Percentiles rank a stretch among this genome's conserved stretches.
Evolutionary conservation across 2,797 vertebrate species (phyloP).

Genomic region (Prionace glauca): DNA sequence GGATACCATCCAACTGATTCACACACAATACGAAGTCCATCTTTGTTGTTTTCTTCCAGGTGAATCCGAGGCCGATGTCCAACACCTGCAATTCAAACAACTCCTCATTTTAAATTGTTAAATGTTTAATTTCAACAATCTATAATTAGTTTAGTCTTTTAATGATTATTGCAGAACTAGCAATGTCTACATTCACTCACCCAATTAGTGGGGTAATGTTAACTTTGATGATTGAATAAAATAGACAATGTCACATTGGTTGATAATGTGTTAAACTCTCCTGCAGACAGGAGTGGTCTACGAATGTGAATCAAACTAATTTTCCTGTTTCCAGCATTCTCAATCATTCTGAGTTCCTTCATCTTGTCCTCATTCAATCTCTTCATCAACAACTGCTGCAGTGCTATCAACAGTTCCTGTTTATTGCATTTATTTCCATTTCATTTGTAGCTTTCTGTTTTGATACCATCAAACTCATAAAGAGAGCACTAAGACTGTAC

Average conservation of each 20-base stretch:
- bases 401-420: background rate
- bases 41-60: background rate
- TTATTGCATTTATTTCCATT: background rate
- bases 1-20: background rate
- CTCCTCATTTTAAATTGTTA: background rate
- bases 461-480: background rate
- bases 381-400: background rate
- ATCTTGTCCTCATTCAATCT: background rate
- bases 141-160: background rate
- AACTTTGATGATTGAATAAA: background rate
- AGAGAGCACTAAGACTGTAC: background rate
- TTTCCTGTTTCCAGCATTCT: background rate
- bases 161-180: background rate
- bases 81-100: slow-evolving; percentile 15
- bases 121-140: background rate
- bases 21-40: background rate
- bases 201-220: background rate
- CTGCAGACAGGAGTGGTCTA: background rate
- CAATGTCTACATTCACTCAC: no score
- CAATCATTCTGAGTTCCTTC: background rate
- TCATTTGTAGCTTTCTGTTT: background rate
- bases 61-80: slow-evolving; percentile 38
- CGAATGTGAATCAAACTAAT: background rate
- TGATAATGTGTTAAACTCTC: background rate
- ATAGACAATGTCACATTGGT: background rate